phyloP scores from a whole-genome alignment of 23 tunicate species.

The Trididemnum nubilum region DNA sequence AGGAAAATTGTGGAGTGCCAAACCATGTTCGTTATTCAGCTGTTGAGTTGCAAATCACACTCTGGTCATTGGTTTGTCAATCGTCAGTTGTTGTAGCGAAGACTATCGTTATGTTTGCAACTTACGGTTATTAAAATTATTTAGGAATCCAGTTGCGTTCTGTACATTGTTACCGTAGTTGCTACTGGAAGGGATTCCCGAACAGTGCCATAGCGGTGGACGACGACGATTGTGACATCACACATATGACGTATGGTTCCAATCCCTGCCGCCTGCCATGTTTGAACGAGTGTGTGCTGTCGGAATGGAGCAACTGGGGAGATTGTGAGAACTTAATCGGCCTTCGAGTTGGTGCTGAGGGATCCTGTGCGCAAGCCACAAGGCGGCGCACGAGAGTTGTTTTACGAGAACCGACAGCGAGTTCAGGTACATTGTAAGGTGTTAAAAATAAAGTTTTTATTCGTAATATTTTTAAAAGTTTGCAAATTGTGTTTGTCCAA shows the following conservation, averaged over 20 bases:
- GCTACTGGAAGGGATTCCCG: constrained; percentile 1
- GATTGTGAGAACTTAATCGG: constrained; percentile 24
- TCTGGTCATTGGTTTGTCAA: no score
- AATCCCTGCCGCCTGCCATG: constrained; percentile 44
- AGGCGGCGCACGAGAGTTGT: constrained; percentile 11
- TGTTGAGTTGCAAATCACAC: no score
- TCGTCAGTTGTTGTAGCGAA: no score
- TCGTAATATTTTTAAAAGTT: no score
- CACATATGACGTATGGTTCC: constrained; percentile 56
- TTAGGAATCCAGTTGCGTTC: constrained; percentile 59
- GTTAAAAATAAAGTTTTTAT: no score
- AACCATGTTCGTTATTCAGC: no score
- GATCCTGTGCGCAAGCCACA: background rate
- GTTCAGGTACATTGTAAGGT: no score
- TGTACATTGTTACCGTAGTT: constrained; percentile 52
- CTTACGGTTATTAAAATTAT: no score
- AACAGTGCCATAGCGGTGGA: constrained; percentile 45
- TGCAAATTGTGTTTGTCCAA: no score
- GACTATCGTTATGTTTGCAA: no score
- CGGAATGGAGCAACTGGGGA: constrained; percentile 76
- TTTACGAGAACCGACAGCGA: no score
- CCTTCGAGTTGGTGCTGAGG: background rate
- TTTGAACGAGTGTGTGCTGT: constrained; percentile 63
- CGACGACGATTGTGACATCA: constrained; percentile 43
- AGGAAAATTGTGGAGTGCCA: no score